Percentiles rank a stretch among this genome's conserved stretches.
Conservation (phyloP, 2,113 vertebrate genomes). For the Isurus oxyrinchus region DNA sequence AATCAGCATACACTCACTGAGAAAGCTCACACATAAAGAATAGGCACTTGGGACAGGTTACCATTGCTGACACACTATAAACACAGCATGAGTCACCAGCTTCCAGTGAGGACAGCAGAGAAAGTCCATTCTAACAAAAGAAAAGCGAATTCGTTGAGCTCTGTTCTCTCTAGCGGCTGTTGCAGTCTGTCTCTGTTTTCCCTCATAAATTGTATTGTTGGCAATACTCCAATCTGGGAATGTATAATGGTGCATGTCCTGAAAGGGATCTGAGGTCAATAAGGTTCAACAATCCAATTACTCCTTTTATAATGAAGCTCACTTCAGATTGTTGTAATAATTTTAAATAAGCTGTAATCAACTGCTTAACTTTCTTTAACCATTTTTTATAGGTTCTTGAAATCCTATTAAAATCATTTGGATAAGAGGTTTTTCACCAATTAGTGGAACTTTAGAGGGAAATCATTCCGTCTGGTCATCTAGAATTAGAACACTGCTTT, state of each 20-base stretch:
- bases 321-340: not conserved
- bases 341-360: slow-evolving; percentile 25
- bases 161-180: not conserved
- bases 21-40: not conserved
- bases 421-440: not conserved
- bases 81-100: not conserved
- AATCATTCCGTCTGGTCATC: not conserved
- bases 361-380: not conserved
- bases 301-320: slow-evolving; percentile 19
- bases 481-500: not conserved
- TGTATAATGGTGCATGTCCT: slow-evolving; percentile 24
- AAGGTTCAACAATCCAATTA: slow-evolving; percentile 29
- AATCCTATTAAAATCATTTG: not conserved
- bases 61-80: not conserved
- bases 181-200: not conserved
- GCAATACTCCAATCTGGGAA: not conserved
- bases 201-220: slow-evolving; percentile 7
- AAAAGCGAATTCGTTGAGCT: not conserved
- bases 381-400: not conserved
- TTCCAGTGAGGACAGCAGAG: not conserved
- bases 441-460: not conserved
- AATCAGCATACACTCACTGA: not conserved
- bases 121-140: not conserved
- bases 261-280: not conserved
- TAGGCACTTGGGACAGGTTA: not conserved